Evolutionary conservation across 2,888 invertebrate genomes (phyloP).

Genomic region (Cantharis rustica): DNA sequence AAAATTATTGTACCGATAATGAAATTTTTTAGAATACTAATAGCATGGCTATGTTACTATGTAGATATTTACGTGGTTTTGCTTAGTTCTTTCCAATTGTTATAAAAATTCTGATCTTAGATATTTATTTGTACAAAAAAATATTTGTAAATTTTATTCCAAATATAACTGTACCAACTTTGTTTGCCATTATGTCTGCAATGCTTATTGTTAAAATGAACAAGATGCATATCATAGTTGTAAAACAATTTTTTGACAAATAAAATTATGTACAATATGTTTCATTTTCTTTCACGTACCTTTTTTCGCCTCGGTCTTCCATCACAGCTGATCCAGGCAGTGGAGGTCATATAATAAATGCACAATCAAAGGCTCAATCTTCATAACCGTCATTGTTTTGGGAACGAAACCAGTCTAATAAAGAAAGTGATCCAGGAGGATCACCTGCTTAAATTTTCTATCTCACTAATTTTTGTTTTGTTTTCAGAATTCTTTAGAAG

Average conservation of each 20-base stretch:
- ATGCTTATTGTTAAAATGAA: constrained; percentile 71
- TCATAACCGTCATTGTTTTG: too few species aligned
- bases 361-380: too few species aligned
- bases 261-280: constrained; percentile 18
- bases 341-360: too few species aligned
- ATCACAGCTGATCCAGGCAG: too few species aligned
- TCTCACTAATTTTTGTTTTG: neutral
- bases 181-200: constrained; percentile 56
- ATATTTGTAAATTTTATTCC: constrained; percentile 1
- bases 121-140: neutral
- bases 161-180: constrained; percentile 13
- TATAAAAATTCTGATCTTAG: constrained; percentile 13
- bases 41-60: constrained; percentile 30
- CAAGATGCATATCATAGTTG: constrained; percentile 92
- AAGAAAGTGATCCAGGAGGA: too few species aligned
- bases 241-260: constrained; percentile 64
- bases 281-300: neutral
- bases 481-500: constrained; percentile 52
- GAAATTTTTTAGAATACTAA: constrained; percentile 30
- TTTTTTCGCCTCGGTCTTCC: too few species aligned
- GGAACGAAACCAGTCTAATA: too few species aligned
- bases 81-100: constrained; percentile 23
- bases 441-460: neutral
- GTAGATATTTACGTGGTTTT: constrained; percentile 28
- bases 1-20: constrained; percentile 31